Percentiles rank a stretch among this genome's conserved stretches.
phyloP scores from a whole-genome alignment of 2,113 vertebrate species.

The Eulemur macaco region DNA sequence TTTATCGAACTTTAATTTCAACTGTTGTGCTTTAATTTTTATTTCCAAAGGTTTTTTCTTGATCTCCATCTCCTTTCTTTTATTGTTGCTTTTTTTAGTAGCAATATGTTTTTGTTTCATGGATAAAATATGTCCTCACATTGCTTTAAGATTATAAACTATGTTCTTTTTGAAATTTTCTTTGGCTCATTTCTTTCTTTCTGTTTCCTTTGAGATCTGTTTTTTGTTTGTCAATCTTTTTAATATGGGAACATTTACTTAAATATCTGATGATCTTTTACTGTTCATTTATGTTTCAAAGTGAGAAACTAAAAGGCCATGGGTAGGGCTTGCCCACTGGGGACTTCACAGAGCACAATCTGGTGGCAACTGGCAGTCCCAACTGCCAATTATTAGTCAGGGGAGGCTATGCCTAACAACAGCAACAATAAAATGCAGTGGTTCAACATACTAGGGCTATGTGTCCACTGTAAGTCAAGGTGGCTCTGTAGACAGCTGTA shows the following conservation, averaged over 20 bases:
- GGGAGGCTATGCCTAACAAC: not conserved
- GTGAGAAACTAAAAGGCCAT: not conserved
- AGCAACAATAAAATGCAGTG: not conserved
- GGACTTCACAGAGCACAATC: not conserved
- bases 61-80: not conserved
- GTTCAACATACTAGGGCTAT: not conserved
- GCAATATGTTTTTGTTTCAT: not conserved
- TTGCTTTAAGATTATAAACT: not conserved
- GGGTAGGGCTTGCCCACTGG: not conserved
- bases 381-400: not conserved
- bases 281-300: not conserved
- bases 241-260: not conserved
- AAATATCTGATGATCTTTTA: not conserved
- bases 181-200: not conserved
- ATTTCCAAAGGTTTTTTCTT: not conserved
- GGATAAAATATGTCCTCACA: slow-evolving; percentile 10
- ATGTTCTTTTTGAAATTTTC: not conserved
- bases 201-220: not conserved
- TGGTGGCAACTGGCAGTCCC: not conserved
- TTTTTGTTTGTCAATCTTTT: not conserved
- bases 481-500: not conserved
- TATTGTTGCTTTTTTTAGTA: not conserved
- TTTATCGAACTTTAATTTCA: slow-evolving; percentile 5
- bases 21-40: not conserved
- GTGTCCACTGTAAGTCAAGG: not conserved